Evolutionary conservation across 2,888 invertebrate species (phyloP).

Genomic region (Diaprepes abbreviatus): DNA sequence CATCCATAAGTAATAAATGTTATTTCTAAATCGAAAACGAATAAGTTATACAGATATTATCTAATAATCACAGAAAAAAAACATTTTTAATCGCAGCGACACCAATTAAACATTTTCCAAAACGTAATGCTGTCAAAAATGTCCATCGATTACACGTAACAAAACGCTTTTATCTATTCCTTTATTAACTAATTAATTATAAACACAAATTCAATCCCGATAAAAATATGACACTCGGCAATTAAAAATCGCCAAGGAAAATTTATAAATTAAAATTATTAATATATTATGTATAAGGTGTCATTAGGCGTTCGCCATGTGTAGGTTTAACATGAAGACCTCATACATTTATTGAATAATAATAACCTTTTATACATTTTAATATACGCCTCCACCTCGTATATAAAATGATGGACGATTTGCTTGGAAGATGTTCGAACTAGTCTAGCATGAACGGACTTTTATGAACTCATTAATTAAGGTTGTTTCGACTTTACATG

Average conservation of each 20-base stretch:
- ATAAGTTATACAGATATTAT: too few species aligned
- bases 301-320: slow-evolving; percentile 32
- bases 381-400: slow-evolving; percentile 17
- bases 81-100: too few species aligned
- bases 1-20: too few species aligned
- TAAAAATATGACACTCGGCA: background rate
- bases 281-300: slow-evolving; percentile 42
- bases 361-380: background rate
- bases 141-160: too few species aligned
- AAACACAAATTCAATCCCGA: background rate
- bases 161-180: too few species aligned
- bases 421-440: slow-evolving; percentile 12
- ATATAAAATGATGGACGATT: slow-evolving; percentile 23
- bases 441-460: slow-evolving; percentile 19
- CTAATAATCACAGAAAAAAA: too few species aligned
- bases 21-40: too few species aligned
- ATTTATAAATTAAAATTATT: slow-evolving; percentile 24
- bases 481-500: too few species aligned
- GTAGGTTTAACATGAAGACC: slow-evolving; percentile 39
- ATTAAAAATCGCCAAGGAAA: slow-evolving; percentile 24
- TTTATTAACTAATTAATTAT: too few species aligned
- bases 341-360: slow-evolving; percentile 31
- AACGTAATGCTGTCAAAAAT: too few species aligned
- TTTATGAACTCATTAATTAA: background rate
- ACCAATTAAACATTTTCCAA: too few species aligned